phyloP scores from a whole-genome alignment of 2,888 invertebrate genomes.

The Tenodera sinensis region DNA sequence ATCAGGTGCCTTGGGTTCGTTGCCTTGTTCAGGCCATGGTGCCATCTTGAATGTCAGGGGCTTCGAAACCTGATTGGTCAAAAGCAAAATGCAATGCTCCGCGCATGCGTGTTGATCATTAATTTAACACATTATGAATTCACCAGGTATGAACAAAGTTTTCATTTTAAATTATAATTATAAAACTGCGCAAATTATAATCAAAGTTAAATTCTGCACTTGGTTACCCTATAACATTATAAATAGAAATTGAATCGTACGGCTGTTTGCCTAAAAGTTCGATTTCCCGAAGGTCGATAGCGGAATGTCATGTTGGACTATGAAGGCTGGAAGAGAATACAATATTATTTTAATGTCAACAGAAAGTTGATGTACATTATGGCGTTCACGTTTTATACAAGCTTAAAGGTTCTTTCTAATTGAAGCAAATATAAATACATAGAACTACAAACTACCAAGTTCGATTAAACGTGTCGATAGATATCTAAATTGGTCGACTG shows the following conservation, averaged over 20 bases:
- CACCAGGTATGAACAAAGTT: neutral
- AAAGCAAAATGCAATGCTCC: constrained; percentile 27
- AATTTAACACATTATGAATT: neutral
- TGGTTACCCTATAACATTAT: neutral
- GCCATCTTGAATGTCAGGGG: constrained; percentile 58
- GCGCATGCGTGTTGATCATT: constrained; percentile 24
- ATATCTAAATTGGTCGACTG: neutral
- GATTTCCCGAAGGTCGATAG: neutral
- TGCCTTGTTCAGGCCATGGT: constrained; percentile 73
- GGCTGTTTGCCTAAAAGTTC: neutral
- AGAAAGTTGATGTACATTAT: neutral
- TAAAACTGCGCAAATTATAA: neutral
- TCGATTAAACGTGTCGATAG: neutral
- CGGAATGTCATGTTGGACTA: neutral
- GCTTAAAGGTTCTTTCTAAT: neutral
- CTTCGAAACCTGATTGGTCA: constrained; percentile 36
- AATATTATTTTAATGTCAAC: neutral
- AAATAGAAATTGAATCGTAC: neutral
- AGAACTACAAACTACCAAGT: neutral
- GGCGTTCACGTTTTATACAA: neutral
- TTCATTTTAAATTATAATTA: neutral
- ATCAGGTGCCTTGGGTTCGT: constrained; percentile 71
- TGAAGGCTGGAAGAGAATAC: neutral
- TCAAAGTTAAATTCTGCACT: neutral
- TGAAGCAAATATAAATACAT: neutral